Conservation (phyloP, 1,140 invertebrate species). For the Drosophila mayri region DNA sequence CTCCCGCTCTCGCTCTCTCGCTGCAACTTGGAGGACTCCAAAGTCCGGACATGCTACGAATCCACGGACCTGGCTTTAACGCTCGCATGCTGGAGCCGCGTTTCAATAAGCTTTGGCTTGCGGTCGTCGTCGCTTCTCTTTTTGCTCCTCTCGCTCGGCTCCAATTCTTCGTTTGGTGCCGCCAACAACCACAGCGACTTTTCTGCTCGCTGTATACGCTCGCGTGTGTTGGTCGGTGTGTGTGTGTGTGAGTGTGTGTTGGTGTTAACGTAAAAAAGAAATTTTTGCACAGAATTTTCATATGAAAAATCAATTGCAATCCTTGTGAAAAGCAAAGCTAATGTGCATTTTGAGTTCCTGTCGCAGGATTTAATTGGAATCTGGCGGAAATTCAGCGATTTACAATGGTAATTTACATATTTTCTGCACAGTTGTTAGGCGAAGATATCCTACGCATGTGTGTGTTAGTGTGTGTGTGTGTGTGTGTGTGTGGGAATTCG, state of each 20-base stretch:
- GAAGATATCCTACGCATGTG: slow-evolving; percentile 39
- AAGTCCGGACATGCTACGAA: slow-evolving; percentile 50
- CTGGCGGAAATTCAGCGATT: slow-evolving; percentile 44
- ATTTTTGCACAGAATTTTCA: slow-evolving; percentile 80
- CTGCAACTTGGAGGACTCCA: slow-evolving; percentile 38
- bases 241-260: slow-evolving; percentile 23
- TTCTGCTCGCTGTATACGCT: slow-evolving; percentile 60
- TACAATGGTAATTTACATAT: slow-evolving; percentile 75
- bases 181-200: slow-evolving; percentile 48
- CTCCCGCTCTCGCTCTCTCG: slow-evolving; percentile 24
- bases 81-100: slow-evolving; percentile 63
- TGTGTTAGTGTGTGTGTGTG: slow-evolving; percentile 14
- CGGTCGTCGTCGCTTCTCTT: slow-evolving; percentile 74
- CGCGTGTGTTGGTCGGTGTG: slow-evolving; percentile 23
- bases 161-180: slow-evolving; percentile 56
- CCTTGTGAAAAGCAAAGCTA: slow-evolving; percentile 45
- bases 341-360: slow-evolving; percentile 55
- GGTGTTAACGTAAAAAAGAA: slow-evolving; percentile 65
- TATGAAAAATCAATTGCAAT: slow-evolving; percentile 73
- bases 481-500: slow-evolving; percentile 16
- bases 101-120: slow-evolving; percentile 82
- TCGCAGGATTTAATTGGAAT: slow-evolving; percentile 40
- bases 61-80: slow-evolving; percentile 54
- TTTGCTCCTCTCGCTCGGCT: slow-evolving; percentile 44
- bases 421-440: slow-evolving; percentile 75